Base-by-base conservation (phyloP, 2,888 invertebrate genomes). In the Nebria brevicollis region DNA sequence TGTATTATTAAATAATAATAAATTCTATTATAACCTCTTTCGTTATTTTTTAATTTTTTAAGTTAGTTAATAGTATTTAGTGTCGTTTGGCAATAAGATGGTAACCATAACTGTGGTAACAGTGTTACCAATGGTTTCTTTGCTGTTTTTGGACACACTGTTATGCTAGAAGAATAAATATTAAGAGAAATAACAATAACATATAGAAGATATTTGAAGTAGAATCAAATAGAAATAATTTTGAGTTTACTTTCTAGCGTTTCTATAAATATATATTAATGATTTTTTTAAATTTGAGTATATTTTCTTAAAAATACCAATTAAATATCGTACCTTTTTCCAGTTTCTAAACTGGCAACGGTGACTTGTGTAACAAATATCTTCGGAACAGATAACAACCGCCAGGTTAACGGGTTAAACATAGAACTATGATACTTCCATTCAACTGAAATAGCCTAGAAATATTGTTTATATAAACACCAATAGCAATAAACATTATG, bases 351-450 rank as follows among this genome's bases (percentile, higher is more conserved):
- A 11, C 93, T 94, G 72, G 95, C 94, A 65, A 96, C 90, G 73
- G 92, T 92, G 66, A 96, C 89, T 83, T 93, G 93, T 81, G 94
- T 94, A 74, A 96, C 89, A 86, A 93, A 95, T 78, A 96, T 93
- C 83, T 93, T 92, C 0, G 96, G 95, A 5, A 93, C 93, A 80
- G 94, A 92, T 8, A 96, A 88, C 65, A 96, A 88, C 81, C 96
- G 91, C 96, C 96, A 96, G 0, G 96, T 96, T 83, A 96, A 91
- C 0, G 96, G 95, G 88, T 96, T 96, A 84, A 96, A 92, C 26
- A 95, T 88, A 83, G 94, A 95, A 2, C 94, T 94, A 85, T 94
- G 93, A 85, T 95, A 96, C 85, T 94, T 93, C 95, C 95, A 96
- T 85, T 94, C 92, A 1, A 96, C 92, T 83, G 94, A 92, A 0